phyloP scores from a whole-genome alignment of 2,113 vertebrate species.

The Neolamprologus falcicula region DNA sequence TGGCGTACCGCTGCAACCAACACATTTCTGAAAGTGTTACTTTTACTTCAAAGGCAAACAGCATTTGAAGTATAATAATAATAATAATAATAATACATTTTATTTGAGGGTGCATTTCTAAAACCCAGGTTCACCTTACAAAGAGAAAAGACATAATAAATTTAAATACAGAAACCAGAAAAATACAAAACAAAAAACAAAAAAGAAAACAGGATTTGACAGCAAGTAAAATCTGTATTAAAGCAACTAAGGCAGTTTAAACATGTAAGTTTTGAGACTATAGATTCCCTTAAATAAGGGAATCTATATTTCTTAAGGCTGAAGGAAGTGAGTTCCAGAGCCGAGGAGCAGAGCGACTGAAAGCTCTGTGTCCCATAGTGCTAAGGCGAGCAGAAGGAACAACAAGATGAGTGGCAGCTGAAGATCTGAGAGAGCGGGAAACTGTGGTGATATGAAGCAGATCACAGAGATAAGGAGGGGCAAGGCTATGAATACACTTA shows the following conservation, averaged over 20 bases:
- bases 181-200: background rate
- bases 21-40: background rate
- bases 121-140: background rate
- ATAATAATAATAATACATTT: background rate
- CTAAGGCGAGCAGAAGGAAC: rapidly evolving
- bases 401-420: background rate
- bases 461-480: background rate
- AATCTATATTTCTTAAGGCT: background rate
- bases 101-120: background rate
- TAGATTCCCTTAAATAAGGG: background rate
- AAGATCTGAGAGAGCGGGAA: background rate
- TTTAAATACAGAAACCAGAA: background rate
- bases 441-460: background rate
- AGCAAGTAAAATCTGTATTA: background rate
- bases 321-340: background rate
- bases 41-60: background rate
- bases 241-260: rapidly evolving
- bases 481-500: background rate
- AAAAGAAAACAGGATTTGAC: background rate
- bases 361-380: background rate
- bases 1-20: background rate
- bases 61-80: background rate
- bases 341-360: background rate
- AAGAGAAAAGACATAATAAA: background rate
- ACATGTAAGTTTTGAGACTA: background rate